Percentiles rank a stretch among this genome's conserved stretches.
These are phyloP conservation scores for Cabera pusaria DNA, from an alignment of 2,888 invertebrate species.

Conservation along the genomic window DNA sequence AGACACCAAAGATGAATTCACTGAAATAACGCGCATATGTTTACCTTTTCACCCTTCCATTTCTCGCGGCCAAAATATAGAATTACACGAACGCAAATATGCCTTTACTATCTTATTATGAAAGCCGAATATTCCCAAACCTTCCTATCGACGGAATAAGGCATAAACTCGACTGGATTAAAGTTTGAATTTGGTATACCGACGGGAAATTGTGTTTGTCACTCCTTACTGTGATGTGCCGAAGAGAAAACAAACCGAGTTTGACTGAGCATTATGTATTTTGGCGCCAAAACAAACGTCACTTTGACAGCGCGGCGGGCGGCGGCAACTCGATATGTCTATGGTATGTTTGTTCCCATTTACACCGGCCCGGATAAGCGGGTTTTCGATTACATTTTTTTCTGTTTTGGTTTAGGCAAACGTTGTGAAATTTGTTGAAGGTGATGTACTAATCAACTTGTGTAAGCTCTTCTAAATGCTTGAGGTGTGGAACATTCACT, in stretches of 20 bases:
- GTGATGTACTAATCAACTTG: conserved; percentile 13
- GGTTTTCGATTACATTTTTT: conserved; percentile 68
- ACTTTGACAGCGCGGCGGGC: conserved; percentile 81
- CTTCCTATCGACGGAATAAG: conserved; percentile 36
- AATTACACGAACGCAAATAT: conserved; percentile 68
- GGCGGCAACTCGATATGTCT: conserved; percentile 77
- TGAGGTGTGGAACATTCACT: conserved; percentile 9
- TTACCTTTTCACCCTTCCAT: conserved; percentile 82
- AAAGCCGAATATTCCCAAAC: conserved; percentile 11
- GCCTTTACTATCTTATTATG: conserved; percentile 28
- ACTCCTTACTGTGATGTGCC: conserved; percentile 69
- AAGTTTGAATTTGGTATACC: conserved; percentile 19
- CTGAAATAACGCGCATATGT: conserved; percentile 77
- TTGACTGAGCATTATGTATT: conserved; percentile 80
- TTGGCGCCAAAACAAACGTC: conserved; percentile 83
- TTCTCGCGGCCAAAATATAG: conserved; percentile 78
- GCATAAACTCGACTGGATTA: conserved; percentile 40
- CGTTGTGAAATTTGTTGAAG: conserved; percentile 22
- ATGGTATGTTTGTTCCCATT: conserved; percentile 75
- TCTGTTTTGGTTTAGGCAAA: conserved; percentile 26
- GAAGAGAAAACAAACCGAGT: conserved; percentile 79
- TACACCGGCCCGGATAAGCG: conserved; percentile 74
- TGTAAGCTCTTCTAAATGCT: conserved; percentile 10
- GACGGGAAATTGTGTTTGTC: conserved; percentile 49
- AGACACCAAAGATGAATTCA: conserved; percentile 73